These are phyloP conservation scores for Magallana nippona DNA, from an alignment of 2,888 invertebrate genomes.

Conservation along the genomic window DNA sequence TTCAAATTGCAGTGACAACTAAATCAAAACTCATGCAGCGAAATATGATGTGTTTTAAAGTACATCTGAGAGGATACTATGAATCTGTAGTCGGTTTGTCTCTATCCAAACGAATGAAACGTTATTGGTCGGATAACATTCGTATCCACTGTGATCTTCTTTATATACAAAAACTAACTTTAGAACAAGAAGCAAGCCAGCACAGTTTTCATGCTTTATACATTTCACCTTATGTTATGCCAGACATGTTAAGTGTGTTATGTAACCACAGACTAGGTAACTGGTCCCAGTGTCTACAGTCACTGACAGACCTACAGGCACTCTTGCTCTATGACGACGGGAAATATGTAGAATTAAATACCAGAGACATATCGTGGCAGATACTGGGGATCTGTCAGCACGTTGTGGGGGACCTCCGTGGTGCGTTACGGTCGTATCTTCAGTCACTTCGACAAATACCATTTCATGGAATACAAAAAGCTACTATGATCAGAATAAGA, in stretches of 20 bases:
- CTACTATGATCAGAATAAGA: neutral
- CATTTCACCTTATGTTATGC: neutral
- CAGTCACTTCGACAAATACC: neutral
- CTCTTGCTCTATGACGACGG: slow-evolving; percentile 17
- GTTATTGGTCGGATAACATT: too few species aligned
- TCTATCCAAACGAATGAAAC: too few species aligned
- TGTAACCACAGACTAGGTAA: slow-evolving; percentile 3
- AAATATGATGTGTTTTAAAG: too few species aligned
- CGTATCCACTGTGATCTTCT: too few species aligned
- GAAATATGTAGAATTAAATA: neutral
- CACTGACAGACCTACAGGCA: slow-evolving; percentile 14
- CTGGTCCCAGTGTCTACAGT: neutral
- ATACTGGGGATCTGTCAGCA: slow-evolving; percentile 22
- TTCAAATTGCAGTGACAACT: too few species aligned
- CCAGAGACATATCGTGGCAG: neutral
- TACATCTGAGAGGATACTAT: too few species aligned
- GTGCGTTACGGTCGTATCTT: neutral
- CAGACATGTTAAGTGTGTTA: neutral
- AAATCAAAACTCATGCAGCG: too few species aligned
- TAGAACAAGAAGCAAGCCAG: too few species aligned
- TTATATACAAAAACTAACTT: too few species aligned
- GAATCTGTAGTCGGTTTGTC: too few species aligned
- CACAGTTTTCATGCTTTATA: neutral
- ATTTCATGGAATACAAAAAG: neutral
- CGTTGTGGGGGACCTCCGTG: neutral